These are phyloP conservation scores for Pseudobourletiella spinata DNA, from an alignment of 1,140 invertebrate species.

Conservation along the genomic window DNA sequence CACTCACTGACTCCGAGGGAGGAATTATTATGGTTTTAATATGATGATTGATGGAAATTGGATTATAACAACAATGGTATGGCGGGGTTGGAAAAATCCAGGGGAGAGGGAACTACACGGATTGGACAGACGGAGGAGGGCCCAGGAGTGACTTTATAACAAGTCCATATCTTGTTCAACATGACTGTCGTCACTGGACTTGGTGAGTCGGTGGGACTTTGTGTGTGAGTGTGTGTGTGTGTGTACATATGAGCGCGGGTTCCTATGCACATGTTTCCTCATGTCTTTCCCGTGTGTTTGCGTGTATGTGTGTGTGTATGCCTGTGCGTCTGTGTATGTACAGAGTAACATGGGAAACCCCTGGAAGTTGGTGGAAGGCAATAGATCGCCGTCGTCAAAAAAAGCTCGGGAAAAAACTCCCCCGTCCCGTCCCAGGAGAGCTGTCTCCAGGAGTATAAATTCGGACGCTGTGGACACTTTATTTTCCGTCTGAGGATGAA, in stretches of 20 bases:
- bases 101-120: not conserved
- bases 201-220: too few species aligned
- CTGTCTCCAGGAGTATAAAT: conserved; percentile 10
- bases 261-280: too few species aligned
- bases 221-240: too few species aligned
- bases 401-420: not conserved
- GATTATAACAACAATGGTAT: conserved; percentile 5
- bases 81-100: not conserved
- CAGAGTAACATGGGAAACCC: too few species aligned
- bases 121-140: too few species aligned
- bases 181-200: too few species aligned
- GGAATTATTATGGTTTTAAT: conserved; percentile 12
- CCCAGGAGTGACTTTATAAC: too few species aligned
- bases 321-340: too few species aligned
- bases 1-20: not conserved
- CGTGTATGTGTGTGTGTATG: too few species aligned
- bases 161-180: too few species aligned
- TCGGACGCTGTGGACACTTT: conserved; percentile 15
- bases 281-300: too few species aligned
- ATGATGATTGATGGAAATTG: conserved; percentile 20
- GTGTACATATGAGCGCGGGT: too few species aligned
- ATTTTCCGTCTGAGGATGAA: conserved; percentile 1
- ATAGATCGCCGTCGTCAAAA: conserved; percentile 12
- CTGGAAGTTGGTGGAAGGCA: conserved; percentile 4
- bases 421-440: conserved; percentile 3